A percentile compares a stretch with the other conserved stretches of the same genome.
Evolutionary conservation across 1,140 invertebrate genomes (phyloP).

Genomic region (Lasioglossum baleicum): DNA sequence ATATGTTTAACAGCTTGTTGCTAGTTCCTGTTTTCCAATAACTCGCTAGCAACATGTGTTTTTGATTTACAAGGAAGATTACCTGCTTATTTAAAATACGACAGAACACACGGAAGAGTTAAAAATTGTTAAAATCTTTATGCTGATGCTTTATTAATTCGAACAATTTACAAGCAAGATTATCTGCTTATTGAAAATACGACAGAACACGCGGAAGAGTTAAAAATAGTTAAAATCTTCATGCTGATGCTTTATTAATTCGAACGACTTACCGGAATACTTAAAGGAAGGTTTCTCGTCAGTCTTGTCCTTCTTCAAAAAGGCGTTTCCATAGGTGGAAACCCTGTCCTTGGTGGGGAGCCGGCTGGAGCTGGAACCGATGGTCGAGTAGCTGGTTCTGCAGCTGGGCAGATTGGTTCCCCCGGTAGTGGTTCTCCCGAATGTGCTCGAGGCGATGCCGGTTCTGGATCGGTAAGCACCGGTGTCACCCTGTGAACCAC

Average conservation of each 20-base stretch:
- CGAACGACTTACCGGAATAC: conserved; percentile 67
- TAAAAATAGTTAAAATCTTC: too few relatives aligned
- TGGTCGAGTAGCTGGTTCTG: conserved; percentile 68
- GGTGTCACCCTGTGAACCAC: conserved; percentile 67
- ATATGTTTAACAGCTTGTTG: too few relatives aligned
- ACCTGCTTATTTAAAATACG: too few relatives aligned
- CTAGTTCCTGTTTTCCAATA: too few relatives aligned
- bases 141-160: not conserved
- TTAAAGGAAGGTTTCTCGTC: conserved; percentile 72
- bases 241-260: not conserved
- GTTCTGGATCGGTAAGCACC: conserved; percentile 70
- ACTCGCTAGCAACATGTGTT: too few relatives aligned
- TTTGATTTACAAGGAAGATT: too few relatives aligned
- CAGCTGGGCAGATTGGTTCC: conserved; percentile 70
- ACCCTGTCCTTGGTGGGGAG: conserved; percentile 65
- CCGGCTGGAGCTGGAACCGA: conserved; percentile 62
- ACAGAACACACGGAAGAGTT: too few relatives aligned
- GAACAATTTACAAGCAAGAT: conserved; percentile 55
- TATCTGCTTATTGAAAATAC: too few relatives aligned
- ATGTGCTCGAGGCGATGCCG: conserved; percentile 55
- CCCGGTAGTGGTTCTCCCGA: conserved; percentile 64
- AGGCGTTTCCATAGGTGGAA: conserved; percentile 62
- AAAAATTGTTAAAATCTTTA: too few relatives aligned
- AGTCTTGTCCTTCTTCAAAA: conserved; percentile 69
- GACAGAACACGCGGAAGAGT: too few relatives aligned